A percentile compares a stretch with the other conserved stretches of the same genome.
Evolutionary conservation across 23 tunicate species (phyloP).

Genomic region (Pegea sp.): DNA sequence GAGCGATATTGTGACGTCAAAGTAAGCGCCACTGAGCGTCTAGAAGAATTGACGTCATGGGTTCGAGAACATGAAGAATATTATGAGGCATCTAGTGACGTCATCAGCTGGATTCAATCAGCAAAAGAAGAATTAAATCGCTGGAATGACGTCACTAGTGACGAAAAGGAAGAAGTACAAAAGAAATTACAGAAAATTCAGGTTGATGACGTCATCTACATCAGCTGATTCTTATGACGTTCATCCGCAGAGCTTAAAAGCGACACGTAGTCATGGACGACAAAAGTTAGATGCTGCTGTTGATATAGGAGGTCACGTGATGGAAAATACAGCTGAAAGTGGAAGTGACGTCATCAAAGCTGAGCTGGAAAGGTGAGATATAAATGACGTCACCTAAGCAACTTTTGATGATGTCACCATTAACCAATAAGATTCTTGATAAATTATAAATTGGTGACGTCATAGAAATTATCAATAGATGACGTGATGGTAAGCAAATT

Average conservation of each 20-base stretch:
- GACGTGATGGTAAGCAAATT: no score
- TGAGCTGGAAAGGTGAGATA: slow-evolving; percentile 50
- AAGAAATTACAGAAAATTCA: slow-evolving; percentile 63
- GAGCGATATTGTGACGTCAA: slow-evolving; percentile 15
- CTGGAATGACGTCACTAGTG: slow-evolving; percentile 44
- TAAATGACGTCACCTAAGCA: no score
- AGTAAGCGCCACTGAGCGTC: slow-evolving; percentile 20
- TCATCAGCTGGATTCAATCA: slow-evolving; percentile 51
- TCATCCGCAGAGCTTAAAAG: slow-evolving; percentile 43
- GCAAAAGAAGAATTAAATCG: slow-evolving; percentile 83
- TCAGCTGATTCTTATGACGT: no score
- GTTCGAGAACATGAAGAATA: slow-evolving; percentile 32
- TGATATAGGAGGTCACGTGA: slow-evolving; percentile 33
- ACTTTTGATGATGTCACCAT: no score
- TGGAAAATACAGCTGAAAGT: slow-evolving; percentile 25
- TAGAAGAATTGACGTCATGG: slow-evolving; percentile 10
- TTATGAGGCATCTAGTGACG: slow-evolving; percentile 43
- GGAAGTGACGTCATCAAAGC: slow-evolving; percentile 38
- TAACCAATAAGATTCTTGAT: no score
- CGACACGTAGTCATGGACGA: slow-evolving; percentile 45
- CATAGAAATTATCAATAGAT: no score
- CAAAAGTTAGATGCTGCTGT: slow-evolving; percentile 56
- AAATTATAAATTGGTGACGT: no score
- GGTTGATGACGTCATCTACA: no score
- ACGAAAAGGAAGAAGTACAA: slow-evolving; percentile 43